Base-by-base conservation (phyloP, 2,888 invertebrate species). In the Camptogramma bilineatum region DNA sequence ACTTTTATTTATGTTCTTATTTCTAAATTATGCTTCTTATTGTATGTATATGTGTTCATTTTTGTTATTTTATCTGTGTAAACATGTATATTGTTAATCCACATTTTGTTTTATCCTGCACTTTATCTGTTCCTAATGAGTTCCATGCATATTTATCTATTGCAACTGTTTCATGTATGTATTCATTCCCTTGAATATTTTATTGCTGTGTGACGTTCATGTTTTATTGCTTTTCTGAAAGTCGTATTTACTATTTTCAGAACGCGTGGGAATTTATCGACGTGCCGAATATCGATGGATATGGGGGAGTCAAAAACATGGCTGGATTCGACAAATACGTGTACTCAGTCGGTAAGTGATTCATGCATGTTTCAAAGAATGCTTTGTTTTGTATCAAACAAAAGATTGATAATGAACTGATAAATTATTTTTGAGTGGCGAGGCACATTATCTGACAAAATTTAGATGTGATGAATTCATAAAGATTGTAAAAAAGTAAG, bases 271-370 rank as follows among this genome's bases (percentile, higher is more conserved):
- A 95, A 74, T 80, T 94, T 67, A 77, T 81, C 66, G 91, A 93
- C 82, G 73, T 83, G 73, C 85, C 83, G 66, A 82, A 82, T 73
- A 85, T 84, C 66, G 89, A 91, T 69, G 88, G 88, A 61, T 88
- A 87, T 73, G 79, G 88, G 57, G 89, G 88, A 79, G 86, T 95
- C 54, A 93, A 93, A 71, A 95, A 94, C 67, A 94, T 93, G 85
- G 93, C 94, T 24, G 95, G 95, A 52, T 93, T 95, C 74, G 95
- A 95, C 80, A 94, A 94, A 78, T 94, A 94, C 84, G 88, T 94
- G 63, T 70, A 68, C 78, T 78, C 85, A 57, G 77, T 88, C 62
- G 92, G 93, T 93, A 72, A 91, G 92, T 91, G 60, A 64, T 71
- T 74, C 73, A 75, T 75, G 60, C 68, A 48, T 55, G 46, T 44